Evolutionary conservation across 2,113 vertebrate species (phyloP), one percentile per base, ranked within the genome.

Genomic region (Rhombomys opimus): DNA sequence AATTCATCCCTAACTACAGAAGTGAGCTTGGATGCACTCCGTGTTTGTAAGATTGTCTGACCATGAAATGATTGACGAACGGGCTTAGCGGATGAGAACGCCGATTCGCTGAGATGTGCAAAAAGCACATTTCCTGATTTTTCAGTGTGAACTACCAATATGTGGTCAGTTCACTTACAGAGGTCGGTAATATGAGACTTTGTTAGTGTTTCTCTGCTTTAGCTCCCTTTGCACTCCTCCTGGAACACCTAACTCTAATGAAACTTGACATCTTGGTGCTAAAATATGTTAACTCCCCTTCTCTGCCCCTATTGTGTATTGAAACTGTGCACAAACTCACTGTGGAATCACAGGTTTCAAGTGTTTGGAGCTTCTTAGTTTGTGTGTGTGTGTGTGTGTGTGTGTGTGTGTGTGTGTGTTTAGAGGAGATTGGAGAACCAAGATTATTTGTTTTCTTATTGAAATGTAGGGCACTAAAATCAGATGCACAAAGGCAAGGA

Each of bases 181-280:
- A 96, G 70, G 59, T 46, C 86, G 84, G 96, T 97, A 97, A 97
- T 54, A 41, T 88, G 98, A 97, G 95, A 94, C 96, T 97, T 96
- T 97, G 97, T 97, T 97, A 96, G 95, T 97, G 93, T 95, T 98
- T 73, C 93, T 91, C 91, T 94, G 78, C 91, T 97, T 96, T 97
- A 96, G 96, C 97, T 97, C 94, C 93, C 35, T 96, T 96, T 86
- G 65, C 97, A 93, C 95, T 96, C 89, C 97, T 96, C 86, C 98
- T 97, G 95, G 96, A 97, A 96, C 95, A 96, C 96, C 91, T 97
- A 97, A 97, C 96, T 80, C 65, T 98, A 98, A 98, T 97, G 96
- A 96, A 97, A 97, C 75, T 90, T 98, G 97, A 96, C 97, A 17
- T 97, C 94, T 93, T 87, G 72, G 94, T 97, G 89, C 93, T 96